Evolutionary conservation across 2,888 invertebrate species (phyloP).

Genomic region (Notodonta dromedarius): DNA sequence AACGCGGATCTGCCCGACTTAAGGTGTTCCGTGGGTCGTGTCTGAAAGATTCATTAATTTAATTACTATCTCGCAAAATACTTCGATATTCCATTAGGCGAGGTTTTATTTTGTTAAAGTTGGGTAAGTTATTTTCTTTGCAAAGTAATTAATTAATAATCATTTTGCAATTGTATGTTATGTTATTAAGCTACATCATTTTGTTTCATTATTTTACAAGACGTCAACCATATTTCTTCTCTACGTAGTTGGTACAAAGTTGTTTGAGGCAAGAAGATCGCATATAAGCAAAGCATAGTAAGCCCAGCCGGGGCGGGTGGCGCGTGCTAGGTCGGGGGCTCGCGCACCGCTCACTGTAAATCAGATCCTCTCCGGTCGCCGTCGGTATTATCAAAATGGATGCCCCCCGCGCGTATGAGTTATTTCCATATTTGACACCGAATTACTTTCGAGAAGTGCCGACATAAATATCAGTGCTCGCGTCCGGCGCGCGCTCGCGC

Average conservation of each 20-base stretch:
- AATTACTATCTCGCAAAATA: constrained; percentile 63
- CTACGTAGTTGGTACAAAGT: no score
- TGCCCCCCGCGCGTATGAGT: constrained; percentile 81
- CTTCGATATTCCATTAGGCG: constrained; percentile 34
- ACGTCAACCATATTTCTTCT: no score
- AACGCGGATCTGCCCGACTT: constrained; percentile 74
- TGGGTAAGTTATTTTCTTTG: no score
- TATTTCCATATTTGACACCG: constrained; percentile 84
- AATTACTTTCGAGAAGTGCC: constrained; percentile 84
- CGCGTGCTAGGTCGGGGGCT: constrained; percentile 41
- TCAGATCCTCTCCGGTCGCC: constrained; percentile 76
- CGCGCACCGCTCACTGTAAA: constrained; percentile 63
- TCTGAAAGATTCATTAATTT: constrained; percentile 77
- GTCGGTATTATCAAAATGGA: constrained; percentile 83
- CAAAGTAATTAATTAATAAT: no score
- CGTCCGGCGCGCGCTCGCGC: constrained; percentile 44
- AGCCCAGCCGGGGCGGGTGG: constrained; percentile 27
- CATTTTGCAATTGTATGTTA: no score
- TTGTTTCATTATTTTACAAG: no score
- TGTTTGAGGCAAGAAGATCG: neutral
- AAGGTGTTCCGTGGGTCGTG: constrained; percentile 68
- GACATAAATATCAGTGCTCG: constrained; percentile 76
- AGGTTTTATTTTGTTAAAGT: constrained; percentile 23
- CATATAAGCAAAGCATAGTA: constrained; percentile 1
- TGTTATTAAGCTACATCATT: no score